Percentiles rank a stretch among this genome's conserved stretches.
Conservation (phyloP, 2,888 invertebrate genomes). For the Plebejus argus region DNA sequence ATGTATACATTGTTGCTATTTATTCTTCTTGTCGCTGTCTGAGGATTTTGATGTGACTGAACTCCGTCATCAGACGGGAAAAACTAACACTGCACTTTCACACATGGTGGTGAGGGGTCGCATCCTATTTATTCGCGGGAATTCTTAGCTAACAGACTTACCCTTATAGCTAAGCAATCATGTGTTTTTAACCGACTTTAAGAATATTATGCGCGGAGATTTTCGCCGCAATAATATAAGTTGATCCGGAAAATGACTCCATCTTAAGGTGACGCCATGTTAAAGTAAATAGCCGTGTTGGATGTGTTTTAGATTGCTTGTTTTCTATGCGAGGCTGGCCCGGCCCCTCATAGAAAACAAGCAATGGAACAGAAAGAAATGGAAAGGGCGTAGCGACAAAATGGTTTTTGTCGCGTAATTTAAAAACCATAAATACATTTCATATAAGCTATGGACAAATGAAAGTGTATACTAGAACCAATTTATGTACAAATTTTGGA, state of each 20-base stretch:
- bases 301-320: too few relatives aligned
- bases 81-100: not conserved
- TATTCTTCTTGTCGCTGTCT: not conserved
- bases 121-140: not conserved
- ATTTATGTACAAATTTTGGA: too few relatives aligned
- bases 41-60: not conserved
- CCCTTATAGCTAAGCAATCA: not conserved
- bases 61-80: not conserved
- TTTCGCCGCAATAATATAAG: not conserved
- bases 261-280: too few relatives aligned
- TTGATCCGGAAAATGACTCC: not conserved
- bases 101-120: not conserved
- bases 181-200: not conserved
- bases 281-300: too few relatives aligned
- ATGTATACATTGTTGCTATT: not conserved
- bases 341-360: too few relatives aligned
- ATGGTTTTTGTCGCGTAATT: too few relatives aligned
- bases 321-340: too few relatives aligned
- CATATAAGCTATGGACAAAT: too few relatives aligned
- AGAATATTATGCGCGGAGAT: not conserved
- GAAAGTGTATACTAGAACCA: too few relatives aligned
- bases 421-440: too few relatives aligned
- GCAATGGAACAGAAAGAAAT: too few relatives aligned
- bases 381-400: too few relatives aligned
- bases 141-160: not conserved